These are phyloP conservation scores for Pyralis farinalis DNA, from an alignment of 2,888 invertebrate genomes.

Conservation along the genomic window DNA sequence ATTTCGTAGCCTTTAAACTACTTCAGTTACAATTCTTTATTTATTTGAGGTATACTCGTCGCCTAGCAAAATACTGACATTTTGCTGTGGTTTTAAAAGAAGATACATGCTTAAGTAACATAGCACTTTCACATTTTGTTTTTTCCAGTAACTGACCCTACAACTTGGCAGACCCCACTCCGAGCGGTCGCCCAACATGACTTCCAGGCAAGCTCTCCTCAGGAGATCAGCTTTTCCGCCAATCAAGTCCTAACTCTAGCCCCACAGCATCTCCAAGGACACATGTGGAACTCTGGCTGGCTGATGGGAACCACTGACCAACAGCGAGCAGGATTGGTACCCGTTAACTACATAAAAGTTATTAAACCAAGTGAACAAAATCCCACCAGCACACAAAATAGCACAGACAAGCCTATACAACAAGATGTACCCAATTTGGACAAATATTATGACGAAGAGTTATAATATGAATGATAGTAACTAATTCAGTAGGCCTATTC, in stretches of 20 bases:
- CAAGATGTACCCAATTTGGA: slow-evolving; percentile 26
- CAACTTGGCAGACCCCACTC: slow-evolving; percentile 85
- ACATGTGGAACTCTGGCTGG: slow-evolving; percentile 85
- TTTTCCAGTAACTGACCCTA: slow-evolving; percentile 82
- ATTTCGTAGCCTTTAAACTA: too few species aligned
- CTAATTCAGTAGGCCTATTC: too few species aligned
- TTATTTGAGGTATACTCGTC: too few species aligned
- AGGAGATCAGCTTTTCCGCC: slow-evolving; percentile 88
- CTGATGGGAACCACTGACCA: slow-evolving; percentile 82
- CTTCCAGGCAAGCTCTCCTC: slow-evolving; percentile 85
- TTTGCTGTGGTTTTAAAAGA: too few species aligned
- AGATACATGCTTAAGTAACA: too few species aligned
- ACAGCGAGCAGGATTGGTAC: slow-evolving; percentile 82
- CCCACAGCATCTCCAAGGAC: slow-evolving; percentile 90
- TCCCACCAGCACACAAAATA: not conserved
- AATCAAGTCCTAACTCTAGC: slow-evolving; percentile 91
- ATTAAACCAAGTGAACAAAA: slow-evolving; percentile 35
- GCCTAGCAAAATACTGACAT: too few species aligned
- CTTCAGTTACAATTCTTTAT: too few species aligned
- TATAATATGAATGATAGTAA: too few species aligned
- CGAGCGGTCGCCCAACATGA: slow-evolving; percentile 86
- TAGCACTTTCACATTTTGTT: too few species aligned
- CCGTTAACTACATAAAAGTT: slow-evolving; percentile 81
- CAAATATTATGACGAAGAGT: slow-evolving; percentile 24
- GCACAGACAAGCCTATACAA: slow-evolving; percentile 2